A percentile compares a stretch with the other conserved stretches of the same genome.
Conservation (phyloP, 2,113 vertebrate species). For the Aphelocoma coerulescens region DNA sequence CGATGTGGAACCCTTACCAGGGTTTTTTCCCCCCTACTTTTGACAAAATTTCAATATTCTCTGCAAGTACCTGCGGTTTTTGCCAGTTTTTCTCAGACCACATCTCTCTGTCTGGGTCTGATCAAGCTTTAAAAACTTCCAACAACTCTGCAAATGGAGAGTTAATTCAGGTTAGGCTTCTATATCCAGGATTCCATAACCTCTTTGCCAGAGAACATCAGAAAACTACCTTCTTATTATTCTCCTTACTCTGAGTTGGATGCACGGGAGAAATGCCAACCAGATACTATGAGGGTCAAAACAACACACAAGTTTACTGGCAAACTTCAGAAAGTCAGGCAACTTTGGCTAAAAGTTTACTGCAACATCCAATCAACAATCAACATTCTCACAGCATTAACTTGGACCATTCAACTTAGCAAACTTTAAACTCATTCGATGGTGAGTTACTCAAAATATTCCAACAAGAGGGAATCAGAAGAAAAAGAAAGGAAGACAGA, state of each 20-base stretch:
- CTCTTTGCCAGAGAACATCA: neutral
- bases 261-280: fast-evolving
- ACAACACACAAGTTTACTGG: neutral
- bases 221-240: neutral
- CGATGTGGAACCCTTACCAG: neutral
- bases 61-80: neutral
- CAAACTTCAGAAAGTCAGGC: neutral
- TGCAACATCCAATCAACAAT: neutral
- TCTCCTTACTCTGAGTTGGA: neutral
- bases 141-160: neutral
- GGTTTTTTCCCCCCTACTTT: neutral
- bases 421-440: fast-evolving
- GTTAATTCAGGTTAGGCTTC: neutral
- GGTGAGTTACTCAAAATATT: neutral
- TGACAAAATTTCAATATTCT: neutral
- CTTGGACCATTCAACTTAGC: neutral
- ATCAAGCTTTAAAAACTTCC: neutral
- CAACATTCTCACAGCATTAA: neutral
- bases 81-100: neutral
- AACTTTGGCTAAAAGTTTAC: neutral
- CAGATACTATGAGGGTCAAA: neutral
- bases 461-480: neutral
- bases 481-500: neutral
- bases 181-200: neutral
- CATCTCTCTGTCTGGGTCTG: neutral